Evolutionary conservation across 2,888 invertebrate species (phyloP).

Genomic region (Pachliopta kotzebuea): DNA sequence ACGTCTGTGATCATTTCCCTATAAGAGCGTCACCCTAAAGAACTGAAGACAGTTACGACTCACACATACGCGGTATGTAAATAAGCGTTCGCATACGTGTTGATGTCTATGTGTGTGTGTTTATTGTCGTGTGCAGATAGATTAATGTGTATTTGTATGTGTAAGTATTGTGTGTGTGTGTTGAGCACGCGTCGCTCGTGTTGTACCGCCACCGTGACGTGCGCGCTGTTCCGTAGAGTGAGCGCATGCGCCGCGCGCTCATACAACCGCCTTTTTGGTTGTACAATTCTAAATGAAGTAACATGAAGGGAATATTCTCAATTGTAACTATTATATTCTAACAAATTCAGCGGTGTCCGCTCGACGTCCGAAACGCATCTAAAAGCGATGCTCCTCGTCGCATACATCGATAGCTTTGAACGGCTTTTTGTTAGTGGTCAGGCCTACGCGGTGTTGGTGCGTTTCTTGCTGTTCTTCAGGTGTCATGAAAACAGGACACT

Average conservation of each 20-base stretch:
- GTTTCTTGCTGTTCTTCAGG: too few relatives aligned
- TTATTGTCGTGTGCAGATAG: constrained; percentile 2
- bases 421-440: too few relatives aligned
- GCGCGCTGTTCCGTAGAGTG: constrained; percentile 65
- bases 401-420: too few relatives aligned
- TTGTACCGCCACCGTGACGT: constrained; percentile 58
- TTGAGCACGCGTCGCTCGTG: constrained; percentile 39
- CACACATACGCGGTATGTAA: constrained; percentile 26
- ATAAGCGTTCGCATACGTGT: neutral
- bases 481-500: too few relatives aligned
- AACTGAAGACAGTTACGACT: constrained; percentile 58
- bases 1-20: constrained; percentile 32
- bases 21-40: constrained; percentile 45
- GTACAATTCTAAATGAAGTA: constrained; percentile 20
- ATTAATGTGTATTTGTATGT: constrained; percentile 30
- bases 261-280: constrained; percentile 32
- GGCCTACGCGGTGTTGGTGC: too few relatives aligned
- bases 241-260: constrained; percentile 39
- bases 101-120: neutral
- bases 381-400: too few relatives aligned
- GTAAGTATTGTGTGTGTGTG: constrained; percentile 35
- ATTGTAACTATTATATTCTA: neutral
- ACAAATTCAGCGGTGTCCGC: too few relatives aligned
- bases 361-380: too few relatives aligned
- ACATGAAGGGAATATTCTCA: constrained; percentile 11